phyloP scores from a whole-genome alignment of 2,113 vertebrate genomes.

The Butorides virescens region DNA sequence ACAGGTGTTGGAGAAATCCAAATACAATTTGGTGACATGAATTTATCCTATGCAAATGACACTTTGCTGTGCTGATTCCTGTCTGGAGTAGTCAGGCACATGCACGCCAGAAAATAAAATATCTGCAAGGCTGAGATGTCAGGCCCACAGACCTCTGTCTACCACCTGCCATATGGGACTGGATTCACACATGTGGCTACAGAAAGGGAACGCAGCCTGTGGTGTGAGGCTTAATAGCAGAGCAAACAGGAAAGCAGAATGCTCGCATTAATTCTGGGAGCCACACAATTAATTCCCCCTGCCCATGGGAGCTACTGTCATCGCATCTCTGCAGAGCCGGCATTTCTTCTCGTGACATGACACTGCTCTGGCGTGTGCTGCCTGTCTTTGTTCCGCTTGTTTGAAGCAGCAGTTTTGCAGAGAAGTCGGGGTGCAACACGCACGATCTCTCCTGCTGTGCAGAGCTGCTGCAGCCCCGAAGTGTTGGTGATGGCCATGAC shows the following conservation, averaged over 20 bases:
- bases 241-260: not conserved
- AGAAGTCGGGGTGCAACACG: not conserved
- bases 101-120: not conserved
- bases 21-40: not conserved
- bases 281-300: not conserved
- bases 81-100: not conserved
- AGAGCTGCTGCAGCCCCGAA: not conserved
- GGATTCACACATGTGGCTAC: not conserved
- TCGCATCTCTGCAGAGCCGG: not conserved
- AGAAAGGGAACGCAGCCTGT: not conserved
- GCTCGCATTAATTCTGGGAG: not conserved
- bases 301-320: constrained; percentile 27
- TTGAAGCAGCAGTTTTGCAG: not conserved
- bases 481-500: not conserved
- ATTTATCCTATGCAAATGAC: not conserved
- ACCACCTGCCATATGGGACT: constrained; percentile 44
- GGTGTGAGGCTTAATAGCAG: not conserved
- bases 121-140: not conserved
- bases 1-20: not conserved
- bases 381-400: not conserved
- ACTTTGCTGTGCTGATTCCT: not conserved
- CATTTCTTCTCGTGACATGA: not conserved
- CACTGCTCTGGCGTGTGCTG: not conserved
- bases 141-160: constrained; percentile 8
- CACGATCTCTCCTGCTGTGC: accelerated